These are phyloP conservation scores for Megaceryle maxima DNA, from an alignment of 2,113 vertebrate genomes.

Conservation along the genomic window DNA sequence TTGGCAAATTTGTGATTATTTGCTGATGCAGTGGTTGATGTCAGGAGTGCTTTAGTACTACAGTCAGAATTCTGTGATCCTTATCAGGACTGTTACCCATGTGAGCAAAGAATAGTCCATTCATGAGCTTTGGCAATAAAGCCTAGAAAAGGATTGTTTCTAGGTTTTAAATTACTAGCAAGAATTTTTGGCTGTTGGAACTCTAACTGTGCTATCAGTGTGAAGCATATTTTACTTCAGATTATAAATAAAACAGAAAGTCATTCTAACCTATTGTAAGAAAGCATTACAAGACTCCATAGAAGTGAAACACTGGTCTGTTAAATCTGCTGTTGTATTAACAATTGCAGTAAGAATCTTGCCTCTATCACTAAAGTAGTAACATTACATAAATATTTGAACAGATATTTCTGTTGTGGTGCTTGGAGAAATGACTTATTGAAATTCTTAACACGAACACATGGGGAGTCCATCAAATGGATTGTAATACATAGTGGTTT, in stretches of 20 bases:
- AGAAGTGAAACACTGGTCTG: background rate
- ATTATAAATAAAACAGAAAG: constrained; percentile 6
- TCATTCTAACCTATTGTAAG: background rate
- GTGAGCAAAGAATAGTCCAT: background rate
- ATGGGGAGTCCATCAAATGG: background rate
- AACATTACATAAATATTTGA: constrained; percentile 52
- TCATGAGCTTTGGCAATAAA: background rate
- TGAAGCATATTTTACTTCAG: constrained; percentile 2
- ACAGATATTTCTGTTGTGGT: background rate
- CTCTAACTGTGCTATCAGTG: background rate
- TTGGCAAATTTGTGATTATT: background rate
- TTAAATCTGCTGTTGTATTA: constrained; percentile 3
- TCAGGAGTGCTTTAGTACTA: background rate
- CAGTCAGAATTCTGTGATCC: background rate
- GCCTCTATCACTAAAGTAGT: background rate
- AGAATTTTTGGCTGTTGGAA: background rate
- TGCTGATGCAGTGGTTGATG: background rate
- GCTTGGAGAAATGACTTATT: background rate
- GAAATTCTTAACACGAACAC: background rate
- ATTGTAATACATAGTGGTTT: background rate
- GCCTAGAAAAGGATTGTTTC: background rate
- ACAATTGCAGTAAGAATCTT: background rate
- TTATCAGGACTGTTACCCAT: background rate
- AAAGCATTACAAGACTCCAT: background rate
- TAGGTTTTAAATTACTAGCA: background rate